A percentile compares a stretch with the other conserved stretches of the same genome.
Evolutionary conservation across 2,113 vertebrate species (phyloP).

Genomic region (Sorex araneus): DNA sequence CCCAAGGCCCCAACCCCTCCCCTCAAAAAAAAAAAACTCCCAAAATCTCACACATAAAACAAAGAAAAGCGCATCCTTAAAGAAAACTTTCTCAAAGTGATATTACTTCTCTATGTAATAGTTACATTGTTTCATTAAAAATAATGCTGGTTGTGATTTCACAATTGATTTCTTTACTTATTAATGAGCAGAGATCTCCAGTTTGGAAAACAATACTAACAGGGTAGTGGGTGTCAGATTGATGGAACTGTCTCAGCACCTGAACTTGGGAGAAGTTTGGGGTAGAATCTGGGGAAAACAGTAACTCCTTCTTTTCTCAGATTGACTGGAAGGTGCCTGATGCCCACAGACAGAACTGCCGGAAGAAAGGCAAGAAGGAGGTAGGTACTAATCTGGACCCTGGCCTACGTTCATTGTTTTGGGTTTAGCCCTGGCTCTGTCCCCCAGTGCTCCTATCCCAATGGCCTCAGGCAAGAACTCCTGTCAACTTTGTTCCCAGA

Average conservation of each 20-base stretch:
- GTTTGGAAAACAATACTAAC: conserved; percentile 13
- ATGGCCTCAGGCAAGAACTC: background rate
- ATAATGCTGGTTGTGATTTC: conserved; percentile 39
- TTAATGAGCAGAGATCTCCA: background rate
- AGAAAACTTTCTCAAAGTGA: conserved; percentile 52
- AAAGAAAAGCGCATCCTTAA: background rate
- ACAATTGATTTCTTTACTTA: conserved; percentile 52
- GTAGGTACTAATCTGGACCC: conserved; percentile 81
- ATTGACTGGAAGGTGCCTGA: conserved; percentile 92
- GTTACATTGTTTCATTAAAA: conserved; percentile 63
- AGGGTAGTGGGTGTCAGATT: background rate
- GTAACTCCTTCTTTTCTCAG: conserved; percentile 83
- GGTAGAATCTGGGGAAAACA: conserved; percentile 15
- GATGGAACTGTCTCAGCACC: background rate
- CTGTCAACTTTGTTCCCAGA: conserved; percentile 29
- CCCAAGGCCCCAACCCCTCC: too few species aligned
- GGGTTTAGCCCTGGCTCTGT: conserved; percentile 2
- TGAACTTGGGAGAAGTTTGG: background rate
- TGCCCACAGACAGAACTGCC: conserved; percentile 89
- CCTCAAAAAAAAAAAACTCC: too few species aligned
- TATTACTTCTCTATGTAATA: background rate
- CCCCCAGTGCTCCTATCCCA: background rate
- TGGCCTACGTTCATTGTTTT: background rate
- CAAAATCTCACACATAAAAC: too few species aligned
- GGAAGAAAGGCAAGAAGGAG: conserved; percentile 93